Conservation (phyloP, 2,888 invertebrate genomes). For the Perdita meconis region DNA sequence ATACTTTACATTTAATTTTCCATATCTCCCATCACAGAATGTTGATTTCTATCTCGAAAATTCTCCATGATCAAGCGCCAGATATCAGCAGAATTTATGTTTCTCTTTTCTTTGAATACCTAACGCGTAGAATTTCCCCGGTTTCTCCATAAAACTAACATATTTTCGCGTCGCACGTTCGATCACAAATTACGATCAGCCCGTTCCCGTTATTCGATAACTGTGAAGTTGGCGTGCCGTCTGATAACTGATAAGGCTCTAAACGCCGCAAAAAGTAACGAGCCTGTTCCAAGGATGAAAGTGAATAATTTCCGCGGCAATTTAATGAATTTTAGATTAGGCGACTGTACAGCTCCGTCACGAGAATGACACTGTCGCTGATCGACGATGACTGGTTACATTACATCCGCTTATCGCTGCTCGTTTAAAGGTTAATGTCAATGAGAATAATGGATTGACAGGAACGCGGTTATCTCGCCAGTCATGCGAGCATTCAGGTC, state of each 20-base stretch:
- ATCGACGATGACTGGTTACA: constrained; percentile 40
- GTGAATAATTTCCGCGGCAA: constrained; percentile 17
- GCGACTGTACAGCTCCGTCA: constrained; percentile 6
- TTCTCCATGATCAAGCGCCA: too few relatives aligned
- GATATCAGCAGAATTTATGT: too few relatives aligned
- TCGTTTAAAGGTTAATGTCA: constrained; percentile 46
- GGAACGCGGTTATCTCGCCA: constrained; percentile 5
- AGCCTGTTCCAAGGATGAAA: background rate
- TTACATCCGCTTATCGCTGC: constrained; percentile 25
- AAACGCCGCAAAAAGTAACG: background rate
- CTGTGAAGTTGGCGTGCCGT: background rate
- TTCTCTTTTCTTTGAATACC: too few relatives aligned
- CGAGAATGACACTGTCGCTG: constrained; percentile 21
- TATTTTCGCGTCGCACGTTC: background rate
- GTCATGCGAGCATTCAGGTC: constrained; percentile 18
- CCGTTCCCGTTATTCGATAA: background rate
- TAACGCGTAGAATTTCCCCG: too few relatives aligned
- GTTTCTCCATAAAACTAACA: too few relatives aligned
- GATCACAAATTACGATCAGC: background rate
- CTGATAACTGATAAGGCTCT: constrained; percentile 13
- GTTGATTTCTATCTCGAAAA: too few relatives aligned
- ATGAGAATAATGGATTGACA: constrained; percentile 19
- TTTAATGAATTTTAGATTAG: constrained; percentile 43
- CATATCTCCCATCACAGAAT: too few relatives aligned
- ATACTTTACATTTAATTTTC: too few relatives aligned